Conservation (phyloP, 53 echinoderm and acorn worm species). For the Luidia sarsii region DNA sequence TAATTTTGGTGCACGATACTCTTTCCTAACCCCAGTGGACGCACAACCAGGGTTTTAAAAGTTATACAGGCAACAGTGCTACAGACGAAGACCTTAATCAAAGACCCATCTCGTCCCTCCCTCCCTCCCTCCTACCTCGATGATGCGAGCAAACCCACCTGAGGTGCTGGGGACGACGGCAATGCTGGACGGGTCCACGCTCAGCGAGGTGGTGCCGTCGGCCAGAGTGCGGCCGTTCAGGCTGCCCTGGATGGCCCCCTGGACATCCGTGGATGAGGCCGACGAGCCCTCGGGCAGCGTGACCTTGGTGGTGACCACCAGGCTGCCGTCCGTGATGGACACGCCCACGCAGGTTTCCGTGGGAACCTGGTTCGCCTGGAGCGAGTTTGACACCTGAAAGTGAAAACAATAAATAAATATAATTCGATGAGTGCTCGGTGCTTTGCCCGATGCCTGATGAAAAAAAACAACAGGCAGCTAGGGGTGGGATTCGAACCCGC, state of each 20-base stretch:
- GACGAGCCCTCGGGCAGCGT: slow-evolving; percentile 9
- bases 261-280: not conserved
- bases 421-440: too few relatives aligned
- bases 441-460: too few relatives aligned
- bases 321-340: slow-evolving; percentile 35
- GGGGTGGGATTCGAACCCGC: too few relatives aligned
- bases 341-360: slow-evolving; percentile 29
- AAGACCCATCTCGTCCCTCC: too few relatives aligned
- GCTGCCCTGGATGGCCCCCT: slow-evolving; percentile 5
- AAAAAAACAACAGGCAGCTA: too few relatives aligned
- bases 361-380: slow-evolving; percentile 16
- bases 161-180: not conserved
- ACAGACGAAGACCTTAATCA: too few relatives aligned
- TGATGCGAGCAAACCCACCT: slow-evolving; percentile 1
- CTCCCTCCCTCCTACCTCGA: too few relatives aligned
- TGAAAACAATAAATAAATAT: too few relatives aligned
- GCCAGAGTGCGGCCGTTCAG: not conserved
- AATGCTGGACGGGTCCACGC: slow-evolving; percentile 17
- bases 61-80: too few relatives aligned
- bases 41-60: too few relatives aligned
- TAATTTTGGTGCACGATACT: too few relatives aligned
- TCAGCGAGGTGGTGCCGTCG: not conserved
- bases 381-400: not conserved
- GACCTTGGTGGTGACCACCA: slow-evolving; percentile 37
- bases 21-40: too few relatives aligned